These are phyloP conservation scores for Plusia festucae DNA, from an alignment of 2,888 invertebrate species.

Conservation along the genomic window DNA sequence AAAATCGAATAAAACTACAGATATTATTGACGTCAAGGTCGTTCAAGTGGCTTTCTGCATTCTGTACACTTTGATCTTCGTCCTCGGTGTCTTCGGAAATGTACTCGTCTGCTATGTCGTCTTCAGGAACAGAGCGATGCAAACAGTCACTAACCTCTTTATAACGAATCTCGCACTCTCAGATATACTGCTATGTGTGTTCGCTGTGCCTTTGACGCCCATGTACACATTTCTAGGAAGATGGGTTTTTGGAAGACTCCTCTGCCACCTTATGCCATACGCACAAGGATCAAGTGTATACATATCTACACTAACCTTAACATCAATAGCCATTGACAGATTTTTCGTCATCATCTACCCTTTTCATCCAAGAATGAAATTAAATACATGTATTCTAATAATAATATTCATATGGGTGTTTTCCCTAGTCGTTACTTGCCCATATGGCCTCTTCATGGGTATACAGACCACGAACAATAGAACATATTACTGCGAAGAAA, in stretches of 20 bases:
- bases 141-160: constrained; percentile 97
- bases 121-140: constrained; percentile 95
- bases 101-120: constrained; percentile 96
- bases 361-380: constrained; percentile 94
- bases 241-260: constrained; percentile 95
- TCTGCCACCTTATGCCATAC: constrained; percentile 96
- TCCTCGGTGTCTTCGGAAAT: constrained; percentile 94
- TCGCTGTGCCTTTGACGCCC: constrained; percentile 97
- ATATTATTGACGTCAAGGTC: constrained; percentile 90
- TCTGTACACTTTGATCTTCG: constrained; percentile 94
- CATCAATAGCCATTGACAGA: constrained; percentile 97
- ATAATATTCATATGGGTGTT: constrained; percentile 95
- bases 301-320: constrained; percentile 96
- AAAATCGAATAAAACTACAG: constrained; percentile 81
- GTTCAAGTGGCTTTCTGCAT: constrained; percentile 93
- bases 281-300: constrained; percentile 96
- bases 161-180: constrained; percentile 96
- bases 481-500: constrained; percentile 91
- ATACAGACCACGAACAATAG: constrained; percentile 86
- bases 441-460: constrained; percentile 95
- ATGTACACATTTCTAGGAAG: constrained; percentile 94
- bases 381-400: constrained; percentile 92
- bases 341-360: constrained; percentile 97
- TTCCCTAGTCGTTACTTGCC: constrained; percentile 94
- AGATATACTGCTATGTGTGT: constrained; percentile 94